Base-by-base conservation (phyloP, 2,888 invertebrate genomes). In the Mamestra brassicae region DNA sequence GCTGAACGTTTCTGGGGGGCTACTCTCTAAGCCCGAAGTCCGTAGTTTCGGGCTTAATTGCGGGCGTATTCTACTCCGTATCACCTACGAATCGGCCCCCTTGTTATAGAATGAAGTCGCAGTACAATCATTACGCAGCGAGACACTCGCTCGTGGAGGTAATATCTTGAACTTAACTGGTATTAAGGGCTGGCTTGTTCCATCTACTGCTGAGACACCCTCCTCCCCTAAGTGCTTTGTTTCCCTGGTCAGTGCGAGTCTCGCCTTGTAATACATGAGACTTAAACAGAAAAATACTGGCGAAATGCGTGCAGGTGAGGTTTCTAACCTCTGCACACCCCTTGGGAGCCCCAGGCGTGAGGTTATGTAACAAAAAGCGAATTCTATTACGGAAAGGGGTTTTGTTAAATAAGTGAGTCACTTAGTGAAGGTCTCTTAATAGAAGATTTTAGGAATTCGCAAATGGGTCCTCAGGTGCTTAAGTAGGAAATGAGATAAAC, bases 351-450 rank as follows among this genome's bases (percentile, higher is more conserved):
- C 42, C 8, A 36, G 26, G 26, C 6, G 26, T 50, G 10, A 38
- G 10, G 3, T 38, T 47, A 17, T 36, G 15, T 45, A 45, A 45
- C 54, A 1, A 55, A 1, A 54, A 45, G 55, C 42, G 45, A 57
- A 55, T 10, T 45, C 5, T 45, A 57, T 38, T 57, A 38, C 47
- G 72, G 34, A 72, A 72, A 72, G 13, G 47, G 47, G 47, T 57
- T 57, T 47, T 17, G 47, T 13, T 47, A 15, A 38, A 57, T 26
- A 13, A 71, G 26, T 5, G 72, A 38, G 2, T 13, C 4, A 17
- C 11, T 50, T 17, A 58, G 13, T 17, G 17, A 38, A 6, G 17
- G 71, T n/a, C 47, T 67, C 7, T 15, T 55, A 17, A 13, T 45
- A 34, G 8, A 17, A 68, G 61, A 34, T 70, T 68, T 68, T 54